Evolutionary conservation across 2,113 vertebrate species (phyloP).

Genomic region (Brachionichthys hirsutus): DNA sequence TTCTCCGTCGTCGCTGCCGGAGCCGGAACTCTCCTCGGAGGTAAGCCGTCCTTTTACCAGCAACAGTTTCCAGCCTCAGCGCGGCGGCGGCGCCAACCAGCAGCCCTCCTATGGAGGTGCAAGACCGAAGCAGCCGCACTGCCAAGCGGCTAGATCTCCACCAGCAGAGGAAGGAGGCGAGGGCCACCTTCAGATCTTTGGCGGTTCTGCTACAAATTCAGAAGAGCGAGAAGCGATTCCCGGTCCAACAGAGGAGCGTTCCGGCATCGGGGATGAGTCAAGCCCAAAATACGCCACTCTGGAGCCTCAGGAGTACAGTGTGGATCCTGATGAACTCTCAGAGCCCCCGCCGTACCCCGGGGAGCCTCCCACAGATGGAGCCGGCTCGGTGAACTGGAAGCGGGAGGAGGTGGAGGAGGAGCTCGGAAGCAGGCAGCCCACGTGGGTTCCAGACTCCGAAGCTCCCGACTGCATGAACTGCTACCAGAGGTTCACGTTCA

Average conservation of each 20-base stretch:
- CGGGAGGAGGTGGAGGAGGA: constrained; percentile 58
- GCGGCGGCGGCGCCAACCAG: constrained; percentile 53
- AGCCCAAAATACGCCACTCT: constrained; percentile 38
- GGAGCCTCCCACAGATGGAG: constrained; percentile 42
- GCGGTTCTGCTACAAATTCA: constrained; percentile 17
- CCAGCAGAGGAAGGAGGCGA: constrained; percentile 54
- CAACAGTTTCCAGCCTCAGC: constrained; percentile 53
- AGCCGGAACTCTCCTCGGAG: constrained; percentile 46
- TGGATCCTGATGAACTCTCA: constrained; percentile 71
- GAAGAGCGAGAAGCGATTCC: constrained; percentile 46
- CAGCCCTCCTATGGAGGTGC: constrained; percentile 79
- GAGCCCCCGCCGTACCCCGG: constrained; percentile 75
- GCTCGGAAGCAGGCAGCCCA: constrained; percentile 83
- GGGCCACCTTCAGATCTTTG: constrained; percentile 10
- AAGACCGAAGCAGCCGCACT: constrained; percentile 84
- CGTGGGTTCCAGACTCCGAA: constrained; percentile 93
- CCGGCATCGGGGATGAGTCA: constrained; percentile 28
- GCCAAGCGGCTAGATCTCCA: constrained; percentile 63
- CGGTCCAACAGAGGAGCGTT: constrained; percentile 33
- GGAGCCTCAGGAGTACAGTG: constrained; percentile 69
- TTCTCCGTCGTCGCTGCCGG: constrained; percentile 50
- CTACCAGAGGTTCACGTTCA: constrained; percentile 91
- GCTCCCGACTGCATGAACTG: constrained; percentile 96
- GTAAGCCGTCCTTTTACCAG: constrained; percentile 32
- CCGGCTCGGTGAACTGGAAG: constrained; percentile 38